phyloP scores from a whole-genome alignment of 2,888 invertebrate species.

The Standfussiana lucernea region DNA sequence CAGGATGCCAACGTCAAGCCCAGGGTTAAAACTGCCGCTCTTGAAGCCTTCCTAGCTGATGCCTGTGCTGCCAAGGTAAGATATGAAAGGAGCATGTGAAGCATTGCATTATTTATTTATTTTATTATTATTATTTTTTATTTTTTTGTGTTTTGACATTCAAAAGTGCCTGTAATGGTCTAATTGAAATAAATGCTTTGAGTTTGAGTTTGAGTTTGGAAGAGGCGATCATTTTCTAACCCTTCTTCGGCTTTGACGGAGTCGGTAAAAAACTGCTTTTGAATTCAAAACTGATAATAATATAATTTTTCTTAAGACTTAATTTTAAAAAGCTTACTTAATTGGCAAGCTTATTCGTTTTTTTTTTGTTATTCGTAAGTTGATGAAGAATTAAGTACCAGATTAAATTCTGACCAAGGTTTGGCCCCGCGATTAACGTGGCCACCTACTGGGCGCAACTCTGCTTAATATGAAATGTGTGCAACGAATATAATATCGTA shows the following conservation, averaged over 20 bases:
- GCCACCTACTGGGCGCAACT: background rate
- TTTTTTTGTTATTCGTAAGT: background rate
- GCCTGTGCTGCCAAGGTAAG: constrained; percentile 91
- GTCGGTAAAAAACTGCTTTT: background rate
- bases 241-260: background rate
- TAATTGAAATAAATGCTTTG: too few relatives aligned
- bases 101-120: too few relatives aligned
- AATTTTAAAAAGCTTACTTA: background rate
- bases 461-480: background rate
- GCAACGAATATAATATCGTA: background rate
- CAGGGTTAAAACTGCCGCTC: constrained; percentile 94
- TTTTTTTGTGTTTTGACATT: too few relatives aligned
- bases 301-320: background rate
- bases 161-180: too few relatives aligned
- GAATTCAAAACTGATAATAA: background rate
- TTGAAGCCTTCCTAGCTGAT: constrained; percentile 94
- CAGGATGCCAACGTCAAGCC: constrained; percentile 91
- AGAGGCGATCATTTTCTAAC: background rate
- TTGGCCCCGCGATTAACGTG: background rate
- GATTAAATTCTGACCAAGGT: background rate
- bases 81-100: too few relatives aligned
- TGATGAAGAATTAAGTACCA: background rate
- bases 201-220: too few relatives aligned
- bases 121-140: too few relatives aligned
- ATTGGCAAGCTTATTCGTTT: background rate